Evolutionary conservation across 2,113 vertebrate species (phyloP).

Genomic region (Hippoglossus stenolepis): DNA sequence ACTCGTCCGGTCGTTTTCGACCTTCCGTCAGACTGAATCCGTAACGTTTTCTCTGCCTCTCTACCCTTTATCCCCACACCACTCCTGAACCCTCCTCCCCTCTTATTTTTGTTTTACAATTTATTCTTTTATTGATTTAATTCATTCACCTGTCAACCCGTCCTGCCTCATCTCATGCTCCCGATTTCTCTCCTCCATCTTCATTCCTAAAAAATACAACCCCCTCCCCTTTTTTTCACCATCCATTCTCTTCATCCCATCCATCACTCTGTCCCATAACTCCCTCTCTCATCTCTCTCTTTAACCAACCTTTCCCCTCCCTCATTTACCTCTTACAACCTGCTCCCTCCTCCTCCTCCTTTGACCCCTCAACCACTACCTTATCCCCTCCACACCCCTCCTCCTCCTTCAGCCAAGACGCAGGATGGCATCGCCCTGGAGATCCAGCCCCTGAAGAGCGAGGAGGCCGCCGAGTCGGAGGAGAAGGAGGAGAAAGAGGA

Average conservation of each 20-base stretch:
- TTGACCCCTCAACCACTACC: constrained; percentile 32
- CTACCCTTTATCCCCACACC: constrained; percentile 56
- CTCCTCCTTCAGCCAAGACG: constrained; percentile 90
- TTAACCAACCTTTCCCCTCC: constrained; percentile 2
- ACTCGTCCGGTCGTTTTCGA: constrained; percentile 5
- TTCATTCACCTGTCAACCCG: constrained; percentile 25
- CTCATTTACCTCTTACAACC: constrained; percentile 15
- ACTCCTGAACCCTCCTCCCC: constrained; percentile 18
- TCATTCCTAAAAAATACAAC: neutral
- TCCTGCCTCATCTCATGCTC: neutral
- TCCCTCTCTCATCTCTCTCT: constrained; percentile 25
- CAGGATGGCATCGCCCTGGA: constrained; percentile 96
- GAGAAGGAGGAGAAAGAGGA: constrained; percentile 94
- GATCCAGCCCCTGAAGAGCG: constrained; percentile 97
- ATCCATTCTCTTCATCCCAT: constrained; percentile 3
- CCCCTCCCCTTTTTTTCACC: neutral
- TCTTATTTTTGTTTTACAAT: constrained; percentile 24
- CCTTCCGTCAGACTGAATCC: constrained; percentile 43
- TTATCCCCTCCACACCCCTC: constrained; percentile 48
- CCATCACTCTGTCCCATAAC: neutral
- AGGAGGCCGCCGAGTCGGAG: constrained; percentile 90
- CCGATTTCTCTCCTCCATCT: neutral
- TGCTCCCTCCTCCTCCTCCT: constrained; percentile 7
- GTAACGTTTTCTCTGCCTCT: constrained; percentile 57
- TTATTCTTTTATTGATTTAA: constrained; percentile 49